These are phyloP conservation scores for Halocynthia roretzi DNA, from an alignment of 23 tunicate genomes.

Conservation along the genomic window DNA sequence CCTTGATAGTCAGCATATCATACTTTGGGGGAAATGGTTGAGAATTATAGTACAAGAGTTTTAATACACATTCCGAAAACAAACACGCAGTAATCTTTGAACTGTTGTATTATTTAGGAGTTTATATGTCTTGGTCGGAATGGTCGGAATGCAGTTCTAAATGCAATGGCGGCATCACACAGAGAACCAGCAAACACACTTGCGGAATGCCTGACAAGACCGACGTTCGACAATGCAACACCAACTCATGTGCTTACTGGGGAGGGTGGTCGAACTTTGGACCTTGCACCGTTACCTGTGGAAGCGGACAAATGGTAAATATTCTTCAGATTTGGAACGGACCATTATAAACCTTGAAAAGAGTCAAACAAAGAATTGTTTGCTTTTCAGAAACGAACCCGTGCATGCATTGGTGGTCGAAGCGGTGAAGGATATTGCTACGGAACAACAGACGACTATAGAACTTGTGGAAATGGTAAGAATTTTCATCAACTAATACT, in stretches of 20 bases:
- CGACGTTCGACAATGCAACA: conserved; percentile 57
- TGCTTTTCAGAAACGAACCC: conserved; percentile 36
- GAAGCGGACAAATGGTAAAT: conserved; percentile 40
- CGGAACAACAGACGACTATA: neutral
- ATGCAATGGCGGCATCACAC: conserved; percentile 77
- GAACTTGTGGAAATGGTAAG: neutral
- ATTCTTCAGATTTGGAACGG: no score
- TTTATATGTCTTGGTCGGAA: conserved; percentile 13
- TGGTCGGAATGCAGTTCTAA: conserved; percentile 4
- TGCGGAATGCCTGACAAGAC: conserved; percentile 44
- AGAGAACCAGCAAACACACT: conserved; percentile 58
- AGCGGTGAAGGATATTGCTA: conserved; percentile 70
- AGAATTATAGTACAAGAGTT: no score
- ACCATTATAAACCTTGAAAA: no score
- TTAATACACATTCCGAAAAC: no score
- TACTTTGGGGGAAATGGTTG: no score
- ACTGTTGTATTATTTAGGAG: neutral
- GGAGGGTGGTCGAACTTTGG: conserved; percentile 92
- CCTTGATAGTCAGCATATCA: no score
- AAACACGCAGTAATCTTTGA: no score
- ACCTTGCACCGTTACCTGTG: conserved; percentile 71
- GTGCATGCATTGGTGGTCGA: conserved; percentile 64
- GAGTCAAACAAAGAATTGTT: no score
- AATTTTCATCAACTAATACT: neutral
- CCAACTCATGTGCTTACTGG: conserved; percentile 85